Evolutionary conservation across 2,113 vertebrate genomes (phyloP).

Genomic region (Entelurus aequoreus): DNA sequence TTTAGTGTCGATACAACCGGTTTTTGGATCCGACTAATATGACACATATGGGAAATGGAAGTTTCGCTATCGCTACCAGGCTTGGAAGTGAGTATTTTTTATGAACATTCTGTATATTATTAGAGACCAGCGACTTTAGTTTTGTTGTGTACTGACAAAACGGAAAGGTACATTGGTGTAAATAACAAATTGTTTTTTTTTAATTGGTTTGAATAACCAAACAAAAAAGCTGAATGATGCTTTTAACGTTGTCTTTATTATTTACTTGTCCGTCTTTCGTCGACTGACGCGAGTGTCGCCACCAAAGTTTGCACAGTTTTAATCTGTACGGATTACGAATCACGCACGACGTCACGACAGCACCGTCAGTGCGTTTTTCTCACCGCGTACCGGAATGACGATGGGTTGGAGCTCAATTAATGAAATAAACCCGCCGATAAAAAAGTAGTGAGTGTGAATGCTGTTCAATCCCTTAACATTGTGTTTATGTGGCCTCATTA

Average conservation of each 20-base stretch:
- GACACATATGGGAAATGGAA: no score
- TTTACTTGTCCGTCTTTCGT: neutral
- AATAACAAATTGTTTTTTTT: neutral
- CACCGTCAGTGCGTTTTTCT: neutral
- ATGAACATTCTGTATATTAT: no score
- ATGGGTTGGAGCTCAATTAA: neutral
- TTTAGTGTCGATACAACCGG: no score
- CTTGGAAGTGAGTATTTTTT: no score
- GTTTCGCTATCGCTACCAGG: no score
- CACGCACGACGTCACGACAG: neutral
- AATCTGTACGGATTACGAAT: neutral
- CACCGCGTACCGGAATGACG: neutral
- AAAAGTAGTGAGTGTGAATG: neutral
- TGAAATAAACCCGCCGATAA: no score
- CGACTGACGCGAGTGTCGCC: neutral
- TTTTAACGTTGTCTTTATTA: constrained; percentile 2
- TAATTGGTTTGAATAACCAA: neutral
- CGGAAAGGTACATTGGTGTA: no score
- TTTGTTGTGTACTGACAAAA: no score
- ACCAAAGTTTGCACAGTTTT: neutral
- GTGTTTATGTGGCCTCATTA: neutral
- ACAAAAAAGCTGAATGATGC: neutral
- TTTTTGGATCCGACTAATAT: no score
- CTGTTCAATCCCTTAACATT: neutral
- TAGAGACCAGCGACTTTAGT: no score